A percentile compares a stretch with the other conserved stretches of the same genome.
These are phyloP conservation scores for Chrysomela aeneicollis DNA, from an alignment of 2,888 invertebrate genomes.

Conservation along the genomic window DNA sequence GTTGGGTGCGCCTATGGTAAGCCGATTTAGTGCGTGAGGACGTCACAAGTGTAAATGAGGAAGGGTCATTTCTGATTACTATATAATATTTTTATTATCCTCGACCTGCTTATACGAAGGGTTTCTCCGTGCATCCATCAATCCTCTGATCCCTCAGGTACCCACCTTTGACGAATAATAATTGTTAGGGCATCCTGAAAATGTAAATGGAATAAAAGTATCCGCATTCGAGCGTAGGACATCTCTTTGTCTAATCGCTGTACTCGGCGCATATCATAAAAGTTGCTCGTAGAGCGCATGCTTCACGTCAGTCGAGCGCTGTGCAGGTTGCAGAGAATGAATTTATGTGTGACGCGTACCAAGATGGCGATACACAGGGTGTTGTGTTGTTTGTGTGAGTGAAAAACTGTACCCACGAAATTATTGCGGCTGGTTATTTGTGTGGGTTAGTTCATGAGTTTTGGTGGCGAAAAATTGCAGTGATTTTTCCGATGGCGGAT, in stretches of 20 bases:
- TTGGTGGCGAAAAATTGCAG: constrained; percentile 3
- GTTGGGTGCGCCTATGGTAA: background rate
- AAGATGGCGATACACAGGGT: constrained; percentile 52
- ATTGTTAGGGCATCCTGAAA: too few species aligned
- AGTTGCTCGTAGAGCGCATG: constrained; percentile 24
- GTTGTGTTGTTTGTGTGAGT: constrained; percentile 45
- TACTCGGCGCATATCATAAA: background rate
- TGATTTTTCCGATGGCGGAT: constrained; percentile 25
- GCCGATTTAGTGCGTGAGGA: background rate
- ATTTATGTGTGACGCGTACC: constrained; percentile 36
- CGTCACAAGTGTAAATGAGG: background rate
- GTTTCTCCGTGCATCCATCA: too few species aligned
- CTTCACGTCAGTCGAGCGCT: constrained; percentile 26
- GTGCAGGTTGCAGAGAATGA: constrained; percentile 34
- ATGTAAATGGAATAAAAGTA: too few species aligned
- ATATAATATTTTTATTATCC: too few species aligned
- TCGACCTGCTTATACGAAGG: too few species aligned
- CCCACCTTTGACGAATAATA: too few species aligned
- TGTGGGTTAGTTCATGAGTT: constrained; percentile 13
- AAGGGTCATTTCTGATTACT: too few species aligned
- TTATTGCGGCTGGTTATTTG: constrained; percentile 11
- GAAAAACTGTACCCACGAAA: constrained; percentile 32
- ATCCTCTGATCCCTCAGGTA: too few species aligned
- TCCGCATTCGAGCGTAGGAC: too few species aligned
- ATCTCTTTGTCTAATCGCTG: background rate